Evolutionary conservation across 2,797 vertebrate species (phyloP), one percentile per base, ranked within the genome.

Genomic region (Champsocephalus gunnari): DNA sequence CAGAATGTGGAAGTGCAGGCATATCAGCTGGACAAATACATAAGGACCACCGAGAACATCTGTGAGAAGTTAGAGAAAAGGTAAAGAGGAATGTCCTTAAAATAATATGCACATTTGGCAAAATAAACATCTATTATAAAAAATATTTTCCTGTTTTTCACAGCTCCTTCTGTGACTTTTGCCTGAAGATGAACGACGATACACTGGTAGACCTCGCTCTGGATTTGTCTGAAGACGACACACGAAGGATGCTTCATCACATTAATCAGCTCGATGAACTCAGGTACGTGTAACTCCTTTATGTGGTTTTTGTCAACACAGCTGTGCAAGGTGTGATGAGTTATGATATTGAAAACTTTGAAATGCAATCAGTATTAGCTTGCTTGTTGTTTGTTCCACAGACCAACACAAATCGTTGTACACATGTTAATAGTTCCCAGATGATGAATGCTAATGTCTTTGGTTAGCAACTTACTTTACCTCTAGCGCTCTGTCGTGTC

Each of bases 11-110:
- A 93, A 0, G 92, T 93, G 44, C 44, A 94, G 78, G 41, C 57
- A 2, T 82, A 83, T 41, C 84, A 94, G 75, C 78, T 95, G 63
- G 87, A 94, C 60, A 83, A 51, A 75, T 93, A 95, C 80, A 85
- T 93, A 14, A 17, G 61, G 24, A 79, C 78, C 53, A 82, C 82
- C 11, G 48, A 88, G 68, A 67, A 2, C 0, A 88, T 95, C 65
- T 95, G 90, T 65, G 62, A 66, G 0, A 82, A 9, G 10, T 43
- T 95, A 19, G 68, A 87, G 13, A 90, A 87, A 71, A 88, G 89
- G 93, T 94, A 71, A 64, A 41, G 0, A 6, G 8, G 32, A 9
- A 70, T 13, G 13, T 50, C 0, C 12, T 34, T 8, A 14, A 12
- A 4, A 44, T 14, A 14, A 44, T 2, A 6, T 19, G 1, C 17